Conservation (phyloP, 2,888 invertebrate genomes). For the Alentia gelatinosa region DNA sequence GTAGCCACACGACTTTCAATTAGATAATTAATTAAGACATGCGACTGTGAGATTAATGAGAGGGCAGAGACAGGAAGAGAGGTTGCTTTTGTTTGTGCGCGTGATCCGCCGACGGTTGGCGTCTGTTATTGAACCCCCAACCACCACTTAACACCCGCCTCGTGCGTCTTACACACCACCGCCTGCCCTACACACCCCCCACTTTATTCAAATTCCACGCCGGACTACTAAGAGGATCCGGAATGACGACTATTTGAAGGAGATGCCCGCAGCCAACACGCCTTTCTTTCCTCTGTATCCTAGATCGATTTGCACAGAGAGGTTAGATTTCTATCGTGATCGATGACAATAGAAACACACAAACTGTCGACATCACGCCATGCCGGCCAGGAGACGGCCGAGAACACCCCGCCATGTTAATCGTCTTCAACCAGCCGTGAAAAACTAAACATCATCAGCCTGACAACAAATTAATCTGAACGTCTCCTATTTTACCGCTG, state of each 20-base stretch:
- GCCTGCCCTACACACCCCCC: too few species aligned
- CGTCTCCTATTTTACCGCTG: background rate
- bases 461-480: background rate
- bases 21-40: conserved; percentile 17
- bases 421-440: background rate
- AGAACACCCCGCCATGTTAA: background rate
- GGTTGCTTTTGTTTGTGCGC: background rate
- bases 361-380: background rate
- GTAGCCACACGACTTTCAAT: background rate
- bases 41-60: background rate
- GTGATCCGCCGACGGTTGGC: background rate
- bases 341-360: background rate
- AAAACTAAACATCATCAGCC: background rate
- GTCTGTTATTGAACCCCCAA: too few species aligned
- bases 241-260: too few species aligned
- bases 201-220: too few species aligned
- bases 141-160: too few species aligned
- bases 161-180: too few species aligned
- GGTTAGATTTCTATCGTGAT: conserved; percentile 21
- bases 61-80: background rate
- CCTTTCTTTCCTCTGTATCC: too few species aligned
- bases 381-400: background rate
- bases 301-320: background rate
- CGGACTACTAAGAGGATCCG: too few species aligned
- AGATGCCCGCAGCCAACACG: too few species aligned